Conservation (phyloP, 2,797 vertebrate species). For the Pogonophryne albipinna region DNA sequence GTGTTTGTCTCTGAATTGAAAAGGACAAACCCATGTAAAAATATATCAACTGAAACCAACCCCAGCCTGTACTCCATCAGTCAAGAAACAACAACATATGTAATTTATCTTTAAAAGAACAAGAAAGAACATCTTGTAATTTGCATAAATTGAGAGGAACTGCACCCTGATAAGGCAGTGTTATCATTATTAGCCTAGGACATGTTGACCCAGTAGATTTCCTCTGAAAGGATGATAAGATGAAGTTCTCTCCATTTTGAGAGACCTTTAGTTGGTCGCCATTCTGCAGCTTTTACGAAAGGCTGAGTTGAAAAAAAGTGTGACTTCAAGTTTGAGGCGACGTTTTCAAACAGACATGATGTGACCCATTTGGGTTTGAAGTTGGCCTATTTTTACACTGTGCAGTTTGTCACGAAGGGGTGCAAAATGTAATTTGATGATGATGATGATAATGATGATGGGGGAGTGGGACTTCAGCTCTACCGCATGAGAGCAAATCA, state of each 20-base stretch:
- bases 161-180: constrained; percentile 20
- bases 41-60: constrained; percentile 36
- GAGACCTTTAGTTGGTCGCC: constrained; percentile 64
- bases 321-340: constrained; percentile 44
- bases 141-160: constrained; percentile 27
- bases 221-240: constrained; percentile 39
- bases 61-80: constrained; percentile 35
- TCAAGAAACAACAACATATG: constrained; percentile 35
- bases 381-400: constrained; percentile 62
- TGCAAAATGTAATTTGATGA: constrained; percentile 42
- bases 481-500: constrained; percentile 53
- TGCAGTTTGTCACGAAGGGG: constrained; percentile 43
- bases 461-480: constrained; percentile 32
- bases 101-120: constrained; percentile 21
- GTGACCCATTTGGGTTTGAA: constrained; percentile 49
- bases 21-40: constrained; percentile 23
- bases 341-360: constrained; percentile 39
- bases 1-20: constrained; percentile 44
- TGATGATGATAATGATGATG: constrained; percentile 26
- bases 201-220: constrained; percentile 51
- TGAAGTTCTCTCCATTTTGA: constrained; percentile 79
- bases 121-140: constrained; percentile 25
- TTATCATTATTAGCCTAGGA: constrained; percentile 23
- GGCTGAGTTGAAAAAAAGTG: constrained; percentile 48
- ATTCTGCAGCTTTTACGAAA: constrained; percentile 68